Evolutionary conservation across 2,888 invertebrate species (phyloP), one percentile per base, ranked within the genome.

Genomic region (Piscicola geometra): DNA sequence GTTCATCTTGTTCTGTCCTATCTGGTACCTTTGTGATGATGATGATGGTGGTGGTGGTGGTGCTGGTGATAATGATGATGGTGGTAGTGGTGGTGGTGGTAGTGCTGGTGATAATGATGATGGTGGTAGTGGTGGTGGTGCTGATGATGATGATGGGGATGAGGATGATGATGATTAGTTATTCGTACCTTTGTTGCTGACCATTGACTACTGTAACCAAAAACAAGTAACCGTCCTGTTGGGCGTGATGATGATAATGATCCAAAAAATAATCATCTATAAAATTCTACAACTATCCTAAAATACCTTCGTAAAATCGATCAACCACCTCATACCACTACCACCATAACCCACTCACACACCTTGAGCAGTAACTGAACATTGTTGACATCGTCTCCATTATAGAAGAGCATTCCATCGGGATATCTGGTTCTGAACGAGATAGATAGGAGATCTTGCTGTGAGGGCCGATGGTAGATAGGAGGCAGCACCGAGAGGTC

Each of bases 401-500:
- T 81, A 75, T 81, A 83, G 84, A 83, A 84, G 35, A 85, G 75
- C 12, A 85, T 79, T 0, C 85, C 85, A 47, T 83, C 80, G 0
- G 79, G 78, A 15, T 80, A 64, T n/a, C 76, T 60, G 5, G 83
- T 82, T 52, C 81, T 79, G 78, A 85, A 84, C 75, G 80, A 78
- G 71, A 84, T 78, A 32, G 30, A 41, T 70, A 80, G 36, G n/a
- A 32, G 47, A 0, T 81, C 80, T 74, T 82, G 82, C 0, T 80
- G 78, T 15, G 76, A 70, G 1, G 79, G 76, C 1, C 67, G 71
- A 64, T 81, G 66, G 78, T 81, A 82, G 35, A 80, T 79, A 0
- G 75, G 64, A 0, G 80, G 79, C 5, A 82, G 79, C 3, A 75
- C 76, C 25, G 66, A 69, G 69, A 82, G 80, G 79, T 83, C 79